Base-by-base conservation (phyloP, 2,888 invertebrate species). In the Doris montereyensis region DNA sequence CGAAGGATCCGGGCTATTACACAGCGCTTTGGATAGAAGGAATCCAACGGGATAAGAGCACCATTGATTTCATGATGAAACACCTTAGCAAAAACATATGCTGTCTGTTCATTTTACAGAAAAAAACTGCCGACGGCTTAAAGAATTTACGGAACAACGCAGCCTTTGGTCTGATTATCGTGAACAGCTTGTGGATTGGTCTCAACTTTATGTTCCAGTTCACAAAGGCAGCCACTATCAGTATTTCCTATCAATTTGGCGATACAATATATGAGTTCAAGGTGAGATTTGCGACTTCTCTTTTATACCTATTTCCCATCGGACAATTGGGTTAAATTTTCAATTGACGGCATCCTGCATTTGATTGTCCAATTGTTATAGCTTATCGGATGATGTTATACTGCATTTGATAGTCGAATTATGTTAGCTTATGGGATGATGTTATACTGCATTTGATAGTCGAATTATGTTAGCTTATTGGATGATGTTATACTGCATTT, bases 161-260 rank as follows among this genome's bases (percentile, higher is more conserved):
- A 0, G 82, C 84, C 26, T 86, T 89, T 75, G 88, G 85, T 0
- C 98, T 99, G 94, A 96, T 98, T 94, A 98, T 99, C 97, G 93
- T 97, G 92, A 99, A 99, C 93, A 96, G 97, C 85, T 95, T 99
- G 89, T 99, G 98, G 95, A 97, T 99, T 90, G 95, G 98, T 92
- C 96, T 98, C 67, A 89, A 89, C 21, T 78, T 74, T 24, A 78
- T 78, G 78, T 78, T 78, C 68, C 78, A 74, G 21, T 57, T 10
- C 4, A 78, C 73, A 24, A 28, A 57, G n/a, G 78, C 74, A 5
- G 78, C 78, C n/a, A 21, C 24, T 13, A 35, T 78, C 65, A 1
- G 67, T 17, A 74, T 78, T 28, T 2, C 1, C 3, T 78, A 73
- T 30, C 26, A 30, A 0, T 60, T 10, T 41, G 30, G 26, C 17